Conservation (phyloP, 2,888 invertebrate species). For the Apamea anceps region DNA sequence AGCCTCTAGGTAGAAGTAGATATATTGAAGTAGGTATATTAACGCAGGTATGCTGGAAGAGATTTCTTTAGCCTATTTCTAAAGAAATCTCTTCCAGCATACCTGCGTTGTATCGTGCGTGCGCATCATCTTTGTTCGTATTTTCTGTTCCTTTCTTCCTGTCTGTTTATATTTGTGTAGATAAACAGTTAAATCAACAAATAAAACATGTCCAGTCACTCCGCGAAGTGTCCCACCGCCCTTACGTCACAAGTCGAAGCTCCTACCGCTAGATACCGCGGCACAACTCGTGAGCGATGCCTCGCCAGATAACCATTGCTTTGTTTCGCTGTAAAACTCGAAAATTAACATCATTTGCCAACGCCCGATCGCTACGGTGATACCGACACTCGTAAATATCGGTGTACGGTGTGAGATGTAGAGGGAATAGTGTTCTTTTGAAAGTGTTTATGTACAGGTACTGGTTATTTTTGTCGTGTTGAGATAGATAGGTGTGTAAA, state of each 20-base stretch:
- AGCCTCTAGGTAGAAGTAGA: too few species aligned
- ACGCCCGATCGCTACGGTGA: constrained; percentile 84
- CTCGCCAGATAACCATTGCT: constrained; percentile 85
- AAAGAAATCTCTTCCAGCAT: too few species aligned
- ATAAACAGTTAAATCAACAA: neutral
- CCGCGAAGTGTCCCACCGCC: constrained; percentile 41
- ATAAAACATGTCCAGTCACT: neutral
- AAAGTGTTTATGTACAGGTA: neutral
- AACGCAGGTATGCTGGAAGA: neutral
- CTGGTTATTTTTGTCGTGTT: neutral
- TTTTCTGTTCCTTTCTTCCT: neutral
- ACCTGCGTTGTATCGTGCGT: too few species aligned
- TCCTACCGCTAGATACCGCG: constrained; percentile 77
- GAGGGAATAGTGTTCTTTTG: constrained; percentile 40
- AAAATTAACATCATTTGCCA: constrained; percentile 90
- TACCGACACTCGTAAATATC: constrained; percentile 75
- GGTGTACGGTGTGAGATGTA: constrained; percentile 51
- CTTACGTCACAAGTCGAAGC: constrained; percentile 72
- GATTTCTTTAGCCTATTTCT: neutral
- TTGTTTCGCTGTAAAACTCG: constrained; percentile 89
- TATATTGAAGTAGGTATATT: too few species aligned
- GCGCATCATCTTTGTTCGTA: neutral
- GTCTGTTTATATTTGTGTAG: neutral
- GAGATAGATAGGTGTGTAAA: neutral
- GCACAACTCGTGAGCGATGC: constrained; percentile 87